Percentiles rank a stretch among this genome's conserved stretches.
phyloP scores from a whole-genome alignment of 2,797 vertebrate genomes.

The Lepilemur ruficaudatus region DNA sequence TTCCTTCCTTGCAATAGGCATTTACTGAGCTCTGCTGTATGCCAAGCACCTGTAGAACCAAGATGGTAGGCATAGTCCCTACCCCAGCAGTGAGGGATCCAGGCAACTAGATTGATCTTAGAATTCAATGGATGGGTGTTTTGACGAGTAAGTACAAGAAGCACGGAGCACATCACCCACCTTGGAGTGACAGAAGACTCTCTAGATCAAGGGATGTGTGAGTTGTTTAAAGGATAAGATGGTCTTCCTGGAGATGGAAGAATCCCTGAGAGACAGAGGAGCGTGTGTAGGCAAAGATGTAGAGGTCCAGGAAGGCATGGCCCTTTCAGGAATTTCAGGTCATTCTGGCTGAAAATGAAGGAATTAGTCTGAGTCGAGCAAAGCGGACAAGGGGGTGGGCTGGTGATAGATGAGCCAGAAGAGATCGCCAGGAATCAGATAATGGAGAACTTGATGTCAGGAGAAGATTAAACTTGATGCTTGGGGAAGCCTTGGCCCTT shows the following conservation, averaged over 20 bases:
- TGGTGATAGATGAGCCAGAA: neutral
- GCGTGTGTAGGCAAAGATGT: neutral
- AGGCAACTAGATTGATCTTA: neutral
- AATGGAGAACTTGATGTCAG: neutral
- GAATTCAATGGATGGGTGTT: neutral
- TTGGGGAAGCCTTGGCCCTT: neutral
- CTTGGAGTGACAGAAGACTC: neutral
- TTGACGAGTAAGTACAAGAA: neutral
- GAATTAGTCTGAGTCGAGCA: neutral
- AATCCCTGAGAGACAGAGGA: neutral
- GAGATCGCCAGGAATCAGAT: neutral
- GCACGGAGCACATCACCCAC: accelerated
- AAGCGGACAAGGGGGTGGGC: no score
- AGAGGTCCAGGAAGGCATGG: neutral
- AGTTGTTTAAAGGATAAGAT: neutral
- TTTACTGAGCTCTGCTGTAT: neutral
- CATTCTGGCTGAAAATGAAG: neutral
- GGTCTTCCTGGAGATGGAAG: neutral
- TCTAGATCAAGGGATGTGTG: accelerated
- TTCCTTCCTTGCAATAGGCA: neutral
- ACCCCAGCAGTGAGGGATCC: neutral
- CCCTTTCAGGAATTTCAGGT: neutral
- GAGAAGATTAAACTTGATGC: neutral
- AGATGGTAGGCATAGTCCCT: neutral
- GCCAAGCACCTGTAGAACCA: neutral